phyloP scores from a whole-genome alignment of 2,113 vertebrate species.

The Scopus umbretta region DNA sequence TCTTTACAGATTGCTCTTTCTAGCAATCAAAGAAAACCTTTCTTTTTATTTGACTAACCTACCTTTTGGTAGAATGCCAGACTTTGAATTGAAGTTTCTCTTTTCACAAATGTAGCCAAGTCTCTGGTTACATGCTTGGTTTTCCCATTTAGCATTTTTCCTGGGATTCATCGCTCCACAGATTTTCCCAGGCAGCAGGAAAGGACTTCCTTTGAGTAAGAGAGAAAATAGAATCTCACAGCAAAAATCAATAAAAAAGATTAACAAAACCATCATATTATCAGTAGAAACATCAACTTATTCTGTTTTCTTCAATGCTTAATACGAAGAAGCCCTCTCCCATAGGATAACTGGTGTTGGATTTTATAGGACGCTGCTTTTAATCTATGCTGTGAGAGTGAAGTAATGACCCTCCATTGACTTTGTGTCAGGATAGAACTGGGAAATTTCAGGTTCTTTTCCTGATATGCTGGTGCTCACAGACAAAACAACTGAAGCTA shows the following conservation, averaged over 20 bases:
- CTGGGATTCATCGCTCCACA: conserved; percentile 82
- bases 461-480: background rate
- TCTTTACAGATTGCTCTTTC: background rate
- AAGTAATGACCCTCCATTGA: background rate
- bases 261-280: background rate
- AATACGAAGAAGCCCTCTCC: background rate
- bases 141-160: conserved; percentile 88
- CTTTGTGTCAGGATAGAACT: background rate
- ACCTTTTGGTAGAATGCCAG: conserved; percentile 60
- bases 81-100: conserved; percentile 66
- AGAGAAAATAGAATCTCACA: background rate
- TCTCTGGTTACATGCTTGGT: conserved; percentile 77
- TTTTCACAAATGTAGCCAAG: conserved; percentile 89
- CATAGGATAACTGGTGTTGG: background rate
- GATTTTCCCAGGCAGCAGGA: conserved; percentile 76
- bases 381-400: background rate
- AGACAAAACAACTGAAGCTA: background rate
- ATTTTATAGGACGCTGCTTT: background rate
- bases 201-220: conserved; percentile 80
- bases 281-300: background rate
- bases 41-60: background rate
- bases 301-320: background rate
- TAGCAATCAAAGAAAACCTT: background rate
- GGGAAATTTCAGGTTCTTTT: background rate
- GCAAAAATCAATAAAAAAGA: background rate